phyloP scores from a whole-genome alignment of 2,797 vertebrate species.

The Amblyopsis hoosieri region DNA sequence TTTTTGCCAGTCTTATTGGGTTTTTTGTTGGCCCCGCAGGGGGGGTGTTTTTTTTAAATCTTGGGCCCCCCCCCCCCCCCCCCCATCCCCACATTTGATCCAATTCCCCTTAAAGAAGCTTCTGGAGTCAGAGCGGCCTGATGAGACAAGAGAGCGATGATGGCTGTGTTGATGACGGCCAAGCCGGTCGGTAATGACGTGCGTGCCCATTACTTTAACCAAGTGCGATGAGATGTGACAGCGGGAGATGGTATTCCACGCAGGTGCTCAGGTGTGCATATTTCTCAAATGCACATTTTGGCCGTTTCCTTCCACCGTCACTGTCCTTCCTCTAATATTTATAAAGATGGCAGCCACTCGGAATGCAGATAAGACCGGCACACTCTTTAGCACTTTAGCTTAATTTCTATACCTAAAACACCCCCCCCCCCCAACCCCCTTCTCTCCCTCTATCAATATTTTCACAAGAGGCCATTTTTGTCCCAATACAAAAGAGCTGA shows the following conservation, averaged over 20 bases:
- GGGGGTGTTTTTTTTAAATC: no score
- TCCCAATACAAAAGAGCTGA: slow-evolving; percentile 63
- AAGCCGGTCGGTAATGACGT: slow-evolving; percentile 69
- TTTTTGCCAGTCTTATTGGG: no score
- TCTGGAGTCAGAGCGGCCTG: slow-evolving; percentile 34
- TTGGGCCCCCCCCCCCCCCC: no score
- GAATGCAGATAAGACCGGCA: slow-evolving; percentile 69
- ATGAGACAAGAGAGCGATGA: slow-evolving; percentile 60
- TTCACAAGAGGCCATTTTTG: slow-evolving; percentile 48
- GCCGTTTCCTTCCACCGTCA: slow-evolving; percentile 59
- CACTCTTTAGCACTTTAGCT: slow-evolving; percentile 55
- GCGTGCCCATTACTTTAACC: slow-evolving; percentile 75
- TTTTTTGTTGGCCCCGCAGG: no score
- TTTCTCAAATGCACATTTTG: slow-evolving; percentile 74
- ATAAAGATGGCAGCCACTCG: slow-evolving; percentile 61
- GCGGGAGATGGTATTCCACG: slow-evolving; percentile 69
- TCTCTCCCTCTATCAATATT: slow-evolving; percentile 60
- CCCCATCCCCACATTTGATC: slow-evolving; percentile 46
- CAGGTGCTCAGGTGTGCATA: slow-evolving; percentile 72
- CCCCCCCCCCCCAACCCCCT: slow-evolving; percentile 48
- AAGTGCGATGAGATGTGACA: slow-evolving; percentile 72
- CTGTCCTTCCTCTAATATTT: slow-evolving; percentile 79
- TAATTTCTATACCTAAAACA: slow-evolving; percentile 56
- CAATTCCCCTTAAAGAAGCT: slow-evolving; percentile 46
- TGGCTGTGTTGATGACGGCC: slow-evolving; percentile 64